phyloP scores from a whole-genome alignment of 2,888 invertebrate species.

The Hemaris fuciformis region DNA sequence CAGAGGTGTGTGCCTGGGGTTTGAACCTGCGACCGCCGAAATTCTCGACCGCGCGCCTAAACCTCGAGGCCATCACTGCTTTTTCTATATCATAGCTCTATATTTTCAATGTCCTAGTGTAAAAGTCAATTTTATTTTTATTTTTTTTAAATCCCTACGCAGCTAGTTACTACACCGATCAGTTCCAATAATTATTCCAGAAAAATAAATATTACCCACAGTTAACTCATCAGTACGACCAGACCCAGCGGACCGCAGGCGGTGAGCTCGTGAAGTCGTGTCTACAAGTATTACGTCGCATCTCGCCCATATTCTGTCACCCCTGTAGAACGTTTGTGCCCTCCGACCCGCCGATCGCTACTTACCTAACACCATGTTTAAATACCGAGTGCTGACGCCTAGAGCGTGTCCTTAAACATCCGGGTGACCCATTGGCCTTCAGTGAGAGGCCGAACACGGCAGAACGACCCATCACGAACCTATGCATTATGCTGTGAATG shows the following conservation, averaged over 20 bases:
- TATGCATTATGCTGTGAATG: neutral
- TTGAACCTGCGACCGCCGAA: too few relatives aligned
- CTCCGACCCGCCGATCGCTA: neutral
- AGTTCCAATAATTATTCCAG: neutral
- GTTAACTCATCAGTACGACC: constrained; percentile 27
- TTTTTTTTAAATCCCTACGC: too few relatives aligned
- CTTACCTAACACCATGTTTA: constrained; percentile 18
- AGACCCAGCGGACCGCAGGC: constrained; percentile 50
- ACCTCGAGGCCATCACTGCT: too few relatives aligned
- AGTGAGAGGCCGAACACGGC: neutral
- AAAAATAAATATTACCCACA: neutral
- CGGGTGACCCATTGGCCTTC: constrained; percentile 12
- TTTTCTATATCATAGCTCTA: too few relatives aligned
- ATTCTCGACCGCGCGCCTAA: too few relatives aligned
- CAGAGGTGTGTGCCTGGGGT: too few relatives aligned
- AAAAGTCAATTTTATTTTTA: too few relatives aligned
- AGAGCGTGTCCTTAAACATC: constrained; percentile 8
- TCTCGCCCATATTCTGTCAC: constrained; percentile 68
- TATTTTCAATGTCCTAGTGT: too few relatives aligned
- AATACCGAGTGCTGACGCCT: neutral
- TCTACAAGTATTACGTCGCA: constrained; percentile 71
- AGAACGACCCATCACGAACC: constrained; percentile 3
- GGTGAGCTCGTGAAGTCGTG: constrained; percentile 70
- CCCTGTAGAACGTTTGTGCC: constrained; percentile 58
- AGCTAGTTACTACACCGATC: too few relatives aligned